Evolutionary conservation across 1,140 invertebrate genomes (phyloP), one percentile per base, ranked within the genome.

Genomic region (Maconellicoccus hirsutus): DNA sequence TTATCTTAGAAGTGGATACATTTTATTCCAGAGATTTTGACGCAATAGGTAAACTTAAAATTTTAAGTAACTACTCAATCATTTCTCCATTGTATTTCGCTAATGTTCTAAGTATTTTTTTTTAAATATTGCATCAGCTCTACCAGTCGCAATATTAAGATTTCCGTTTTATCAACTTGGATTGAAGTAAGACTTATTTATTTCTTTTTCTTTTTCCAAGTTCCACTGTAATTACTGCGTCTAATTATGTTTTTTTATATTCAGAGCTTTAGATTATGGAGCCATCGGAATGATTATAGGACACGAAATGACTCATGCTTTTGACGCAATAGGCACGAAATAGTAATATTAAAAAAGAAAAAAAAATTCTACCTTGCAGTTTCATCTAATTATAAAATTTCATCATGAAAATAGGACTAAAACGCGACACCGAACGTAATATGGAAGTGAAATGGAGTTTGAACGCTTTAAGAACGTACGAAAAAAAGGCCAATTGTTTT

Each of bases 201-300:
- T 38, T 38, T 38, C 6, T 14, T 38, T 38, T 38, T 38, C 19
- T 61, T 61, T 52, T 52, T 12, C 42, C 42, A 23, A 63, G 0
- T 22, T 52, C n/a, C n/a, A n/a, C n/a, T n/a, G n/a, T n/a, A n/a
- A 38, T 38, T 38, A n/a, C n/a, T n/a, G n/a, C 33, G 14, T 7
- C 6, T 16, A 33, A 25, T 14, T 12, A 70, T 16, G 6, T 33
- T 21, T 61, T 71, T 71, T 33, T 25, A 4, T 23, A 16, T 21
- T 75, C 33, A 73, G 72, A 26, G 23, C 72, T 4, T 83, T 89
- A 66, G 89, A 89, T 78, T 89, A 88, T 76, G 87, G 87, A 73
- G 87, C 86, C 0, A 88, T 88, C 75, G 87, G 87, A 25, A 85
- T 86, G 61, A 88, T 89, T 72, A 87, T 90, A 82, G 88, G 87